Base-by-base conservation (phyloP, 2,888 invertebrate genomes). In the Cephus pygmeus region DNA sequence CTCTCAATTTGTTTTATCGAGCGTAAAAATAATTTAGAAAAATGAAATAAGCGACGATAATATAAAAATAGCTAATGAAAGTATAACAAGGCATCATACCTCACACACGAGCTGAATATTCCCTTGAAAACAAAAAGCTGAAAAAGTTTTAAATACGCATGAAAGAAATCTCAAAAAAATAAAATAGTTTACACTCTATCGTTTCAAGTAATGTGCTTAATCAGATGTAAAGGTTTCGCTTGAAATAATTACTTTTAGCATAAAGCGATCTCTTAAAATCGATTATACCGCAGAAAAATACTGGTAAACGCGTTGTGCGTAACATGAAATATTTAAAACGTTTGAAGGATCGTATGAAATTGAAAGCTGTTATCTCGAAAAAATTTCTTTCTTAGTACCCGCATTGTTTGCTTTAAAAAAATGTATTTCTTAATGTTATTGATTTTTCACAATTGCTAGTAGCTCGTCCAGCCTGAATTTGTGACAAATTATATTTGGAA, bases 371-470 rank as follows among this genome's bases (percentile, higher is more conserved):
- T 1, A 34, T 71, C 71, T 71, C 71, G 71, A 31, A 71, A 69
- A 31, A 34, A 71, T 33, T 33, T 33, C 71, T 31, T 31, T 71
- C 12, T 71, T 6, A 11, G 31, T 34, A 34, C 33, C 77, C 76
- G 81, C 76, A 78, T 83, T 31, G 80, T 73, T 75, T 81, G 79
- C 84, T 85, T 85, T 35, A 35, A 85, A 85, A 85, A 84, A 82
- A 73, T 77, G 69, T 40, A 68, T 74, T 78, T 79, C 79, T 82
- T 85, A 87, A 76, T 86, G 86, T 86, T 86, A 87, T 86, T 81
- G 76, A 81, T 80, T 80, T 79, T 85, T 85, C 83, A 79, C 33
- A 75, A 71, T 56, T 74, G 82, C 78, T 86, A 83, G 80, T 76
- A 80, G 81, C 78, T 81, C 77, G 78, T 69, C 73, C 76, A 69